Conservation (phyloP, 1,140 invertebrate genomes). For the Gonatopus flavifemur region DNA sequence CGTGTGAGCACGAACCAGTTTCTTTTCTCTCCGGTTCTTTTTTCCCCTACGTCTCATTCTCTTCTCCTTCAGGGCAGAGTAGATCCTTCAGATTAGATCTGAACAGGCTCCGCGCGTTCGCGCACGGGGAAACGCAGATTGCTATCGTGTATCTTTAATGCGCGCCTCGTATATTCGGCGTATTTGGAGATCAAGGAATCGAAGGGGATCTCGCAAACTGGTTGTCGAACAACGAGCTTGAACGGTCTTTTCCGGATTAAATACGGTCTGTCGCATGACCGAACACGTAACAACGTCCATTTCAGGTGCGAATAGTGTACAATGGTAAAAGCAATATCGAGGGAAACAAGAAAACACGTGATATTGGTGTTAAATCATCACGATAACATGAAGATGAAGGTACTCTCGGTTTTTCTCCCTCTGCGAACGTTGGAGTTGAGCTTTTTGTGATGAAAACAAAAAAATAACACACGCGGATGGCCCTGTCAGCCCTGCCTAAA, state of each 20-base stretch:
- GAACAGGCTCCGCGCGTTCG: constrained; percentile 6
- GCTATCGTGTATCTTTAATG: constrained; percentile 43
- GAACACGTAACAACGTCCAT: too few relatives aligned
- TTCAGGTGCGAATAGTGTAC: too few relatives aligned
- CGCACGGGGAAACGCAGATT: constrained; percentile 31
- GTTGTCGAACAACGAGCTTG: constrained; percentile 19
- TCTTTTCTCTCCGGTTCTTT: constrained; percentile 12
- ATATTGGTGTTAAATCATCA: too few relatives aligned
- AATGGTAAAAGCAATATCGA: too few relatives aligned
- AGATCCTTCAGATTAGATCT: constrained; percentile 34
- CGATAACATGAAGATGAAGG: too few relatives aligned
- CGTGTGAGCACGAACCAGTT: constrained; percentile 21
- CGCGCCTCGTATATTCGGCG: constrained; percentile 28
- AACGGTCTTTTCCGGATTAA: constrained; percentile 49
- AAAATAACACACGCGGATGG: too few relatives aligned
- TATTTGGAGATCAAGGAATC: constrained; percentile 34
- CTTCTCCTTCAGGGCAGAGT: constrained; percentile 16
- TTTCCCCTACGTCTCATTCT: constrained; percentile 7
- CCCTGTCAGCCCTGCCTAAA: too few relatives aligned
- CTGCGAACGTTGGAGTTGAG: too few relatives aligned
- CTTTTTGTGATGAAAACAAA: too few relatives aligned
- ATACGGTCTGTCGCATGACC: too few relatives aligned
- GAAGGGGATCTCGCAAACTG: constrained; percentile 19
- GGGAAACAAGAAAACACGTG: too few relatives aligned
- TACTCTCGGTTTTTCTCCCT: too few relatives aligned